Conservation (phyloP, 1,140 invertebrate species). For the Drosophila willistoni region DNA sequence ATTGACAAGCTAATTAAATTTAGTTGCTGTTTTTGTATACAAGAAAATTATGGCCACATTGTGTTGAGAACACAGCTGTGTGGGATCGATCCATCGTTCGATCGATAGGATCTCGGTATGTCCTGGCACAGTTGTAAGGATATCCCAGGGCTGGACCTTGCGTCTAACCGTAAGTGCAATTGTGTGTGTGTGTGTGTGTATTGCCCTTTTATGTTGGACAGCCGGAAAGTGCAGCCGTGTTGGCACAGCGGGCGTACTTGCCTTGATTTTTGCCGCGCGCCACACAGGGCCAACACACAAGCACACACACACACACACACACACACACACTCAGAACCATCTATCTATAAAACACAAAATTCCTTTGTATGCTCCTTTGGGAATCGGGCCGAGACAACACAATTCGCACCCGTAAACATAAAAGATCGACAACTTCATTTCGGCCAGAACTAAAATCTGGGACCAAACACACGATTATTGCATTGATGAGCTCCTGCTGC, state of each 20-base stretch:
- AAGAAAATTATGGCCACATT: slow-evolving; percentile 72
- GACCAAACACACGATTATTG: slow-evolving; percentile 74
- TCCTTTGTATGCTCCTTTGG: slow-evolving; percentile 63
- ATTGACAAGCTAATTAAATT: slow-evolving; percentile 77
- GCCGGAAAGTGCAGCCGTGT: slow-evolving; percentile 69
- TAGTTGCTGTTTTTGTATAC: slow-evolving; percentile 52
- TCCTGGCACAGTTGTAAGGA: neutral
- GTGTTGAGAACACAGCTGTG: slow-evolving; percentile 64
- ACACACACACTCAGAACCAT: too few relatives aligned
- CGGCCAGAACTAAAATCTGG: slow-evolving; percentile 24
- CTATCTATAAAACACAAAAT: slow-evolving; percentile 9
- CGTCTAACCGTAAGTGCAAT: slow-evolving; percentile 35
- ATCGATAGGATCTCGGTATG: neutral
- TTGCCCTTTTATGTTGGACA: slow-evolving; percentile 18
- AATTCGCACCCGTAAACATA: slow-evolving; percentile 57
- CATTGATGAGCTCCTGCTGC: slow-evolving; percentile 82
- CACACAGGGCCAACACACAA: slow-evolving; percentile 30
- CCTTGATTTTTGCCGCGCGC: slow-evolving; percentile 76
- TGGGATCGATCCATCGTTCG: slow-evolving; percentile 3
- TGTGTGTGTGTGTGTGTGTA: slow-evolving; percentile 25
- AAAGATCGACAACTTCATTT: slow-evolving; percentile 58
- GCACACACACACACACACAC: too few relatives aligned
- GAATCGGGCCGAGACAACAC: slow-evolving; percentile 27
- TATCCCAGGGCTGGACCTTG: slow-evolving; percentile 22
- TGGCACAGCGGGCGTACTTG: slow-evolving; percentile 63